Base-by-base conservation (phyloP, 2,797 vertebrate species). In the Danio aesculapii region DNA sequence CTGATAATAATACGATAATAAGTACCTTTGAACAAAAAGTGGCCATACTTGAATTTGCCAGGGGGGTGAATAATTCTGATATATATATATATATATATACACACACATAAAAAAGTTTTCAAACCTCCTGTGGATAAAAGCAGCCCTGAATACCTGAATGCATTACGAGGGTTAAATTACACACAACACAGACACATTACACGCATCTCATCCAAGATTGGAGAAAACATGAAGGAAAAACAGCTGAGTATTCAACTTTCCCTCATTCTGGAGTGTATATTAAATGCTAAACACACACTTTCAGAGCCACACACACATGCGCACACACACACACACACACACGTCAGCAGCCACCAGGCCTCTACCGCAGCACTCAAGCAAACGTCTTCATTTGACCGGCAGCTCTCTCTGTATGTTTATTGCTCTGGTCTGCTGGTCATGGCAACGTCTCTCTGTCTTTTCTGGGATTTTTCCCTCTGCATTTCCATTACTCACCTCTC, bases 371-470 rank as follows among this genome's bases (percentile, higher is more conserved):
- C 17, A 43, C 68, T 84, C 77, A 77, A 58, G 19, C 46, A 14
- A 68, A 85, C 55, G 69, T 44, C 59, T 16, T 67, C 81, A 77
- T 82, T 84, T 69, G 44, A 79, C 44, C 50, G 63, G 68, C 55
- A 68, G 17, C 52, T 67, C 55, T 67, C 55, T 64, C 75, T 69
- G 16, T 71, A 16, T 74, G 67, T 75, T 73, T 84, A 62, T 68
- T 64, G 69, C 67, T 70, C 64, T 81, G 63, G 71, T 75, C 77
- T 83, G 17, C 43, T 70, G 52, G 14, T 82, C 73, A 75, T 82
- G 50, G 39, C 78, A 70, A 61, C 64, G 43, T 55, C 71, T 14
- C 17, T 57, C 52, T 80, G 30, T 52, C 19, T 30, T 53, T 64
- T 76, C 30, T 53, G 49, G 59, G 73, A 75, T 6, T n/a, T 75